Evolutionary conservation across 2,888 invertebrate genomes (phyloP).

Genomic region (Teleiodes luculella): DNA sequence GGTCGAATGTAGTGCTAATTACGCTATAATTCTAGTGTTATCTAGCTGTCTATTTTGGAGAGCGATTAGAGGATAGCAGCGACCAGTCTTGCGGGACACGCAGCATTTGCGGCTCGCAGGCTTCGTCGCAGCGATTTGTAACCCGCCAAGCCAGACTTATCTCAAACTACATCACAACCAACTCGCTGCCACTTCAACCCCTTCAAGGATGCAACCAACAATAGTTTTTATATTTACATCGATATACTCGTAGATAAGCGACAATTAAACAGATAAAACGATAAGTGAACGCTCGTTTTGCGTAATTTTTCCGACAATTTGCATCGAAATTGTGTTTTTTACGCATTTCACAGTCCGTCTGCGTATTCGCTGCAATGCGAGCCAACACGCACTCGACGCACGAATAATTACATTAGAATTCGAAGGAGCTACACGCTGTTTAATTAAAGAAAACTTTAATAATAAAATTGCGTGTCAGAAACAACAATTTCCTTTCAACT

Average conservation of each 20-base stretch:
- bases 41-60: slow-evolving; percentile 3
- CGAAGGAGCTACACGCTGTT: slow-evolving; percentile 35
- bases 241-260: slow-evolving; percentile 49
- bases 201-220: slow-evolving; percentile 45
- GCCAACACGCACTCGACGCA: slow-evolving; percentile 64
- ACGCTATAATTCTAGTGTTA: slow-evolving; percentile 7
- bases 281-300: slow-evolving; percentile 47
- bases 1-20: slow-evolving; percentile 3
- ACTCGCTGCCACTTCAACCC: slow-evolving; percentile 20
- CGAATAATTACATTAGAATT: slow-evolving; percentile 53
- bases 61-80: slow-evolving; percentile 4
- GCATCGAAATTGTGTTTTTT: slow-evolving; percentile 66
- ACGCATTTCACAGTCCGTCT: slow-evolving; percentile 33
- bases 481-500: slow-evolving; percentile 14
- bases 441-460: slow-evolving; percentile 29
- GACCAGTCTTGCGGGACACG: slow-evolving; percentile 40
- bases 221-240: slow-evolving; percentile 66
- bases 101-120: slow-evolving; percentile 37
- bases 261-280: slow-evolving; percentile 57
- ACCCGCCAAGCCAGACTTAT: slow-evolving; percentile 40
- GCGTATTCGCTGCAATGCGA: slow-evolving; percentile 48
- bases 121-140: slow-evolving; percentile 41
- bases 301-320: slow-evolving; percentile 61
- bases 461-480: slow-evolving; percentile 13
- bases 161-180: slow-evolving; percentile 41